Evolutionary conservation across 1,140 invertebrate genomes (phyloP).

Genomic region (Drosophila bipectinata): DNA sequence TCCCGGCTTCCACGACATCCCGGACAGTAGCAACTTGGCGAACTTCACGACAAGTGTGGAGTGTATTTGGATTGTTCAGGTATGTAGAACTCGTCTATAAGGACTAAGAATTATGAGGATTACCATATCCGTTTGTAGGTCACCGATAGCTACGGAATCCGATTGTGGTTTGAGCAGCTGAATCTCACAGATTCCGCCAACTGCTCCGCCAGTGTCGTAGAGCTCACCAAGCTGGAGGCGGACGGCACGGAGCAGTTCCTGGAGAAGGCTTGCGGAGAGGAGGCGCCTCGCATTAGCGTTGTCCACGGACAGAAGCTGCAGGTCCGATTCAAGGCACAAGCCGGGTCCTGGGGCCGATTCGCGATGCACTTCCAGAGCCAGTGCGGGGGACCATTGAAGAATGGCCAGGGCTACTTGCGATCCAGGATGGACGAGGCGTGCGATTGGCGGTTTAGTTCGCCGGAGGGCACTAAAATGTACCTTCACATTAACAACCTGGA

Average conservation of each 20-base stretch:
- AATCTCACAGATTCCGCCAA: slow-evolving; percentile 56
- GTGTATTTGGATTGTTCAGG: slow-evolving; percentile 92
- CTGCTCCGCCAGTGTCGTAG: slow-evolving; percentile 41
- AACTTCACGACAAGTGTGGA: slow-evolving; percentile 87
- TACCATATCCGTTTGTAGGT: slow-evolving; percentile 59
- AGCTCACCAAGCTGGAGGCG: slow-evolving; percentile 24
- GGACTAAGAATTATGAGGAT: background rate
- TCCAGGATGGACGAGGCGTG: slow-evolving; percentile 57
- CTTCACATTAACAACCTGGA: slow-evolving; percentile 61
- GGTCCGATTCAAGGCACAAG: slow-evolving; percentile 31
- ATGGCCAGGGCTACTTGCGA: slow-evolving; percentile 48
- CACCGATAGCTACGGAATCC: slow-evolving; percentile 42
- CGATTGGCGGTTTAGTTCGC: slow-evolving; percentile 41
- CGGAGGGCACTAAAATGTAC: slow-evolving; percentile 50
- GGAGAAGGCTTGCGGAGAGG: slow-evolving; percentile 41
- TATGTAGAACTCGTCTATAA: background rate
- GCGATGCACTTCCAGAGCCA: slow-evolving; percentile 34
- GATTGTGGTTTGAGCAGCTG: slow-evolving; percentile 38
- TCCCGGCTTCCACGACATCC: slow-evolving; percentile 90
- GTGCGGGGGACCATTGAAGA: slow-evolving; percentile 52
- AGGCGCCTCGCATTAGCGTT: background rate
- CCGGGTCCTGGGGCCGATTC: slow-evolving; percentile 49
- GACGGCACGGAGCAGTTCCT: slow-evolving; percentile 20
- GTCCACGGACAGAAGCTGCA: slow-evolving; percentile 33
- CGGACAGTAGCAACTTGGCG: slow-evolving; percentile 3